phyloP scores from a whole-genome alignment of 1,140 invertebrate genomes.

The Zaprionus kolodkinae region DNA sequence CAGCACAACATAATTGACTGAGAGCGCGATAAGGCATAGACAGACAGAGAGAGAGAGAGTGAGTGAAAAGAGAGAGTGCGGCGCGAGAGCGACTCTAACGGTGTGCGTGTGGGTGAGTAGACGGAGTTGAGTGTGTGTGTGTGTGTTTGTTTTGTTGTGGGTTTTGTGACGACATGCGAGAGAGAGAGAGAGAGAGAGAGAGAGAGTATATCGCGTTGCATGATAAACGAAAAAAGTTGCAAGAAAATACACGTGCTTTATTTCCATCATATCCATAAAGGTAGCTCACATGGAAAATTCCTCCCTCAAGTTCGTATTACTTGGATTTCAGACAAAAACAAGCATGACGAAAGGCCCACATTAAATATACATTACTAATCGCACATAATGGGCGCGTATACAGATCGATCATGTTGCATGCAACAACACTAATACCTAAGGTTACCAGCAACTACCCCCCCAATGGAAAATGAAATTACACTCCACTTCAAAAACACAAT shows the following conservation, averaged over 20 bases:
- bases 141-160: slow-evolving; percentile 15
- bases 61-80: background rate
- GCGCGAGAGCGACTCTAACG: background rate
- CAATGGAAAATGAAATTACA: slow-evolving; percentile 50
- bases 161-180: slow-evolving; percentile 39
- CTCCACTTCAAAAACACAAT: slow-evolving; percentile 49
- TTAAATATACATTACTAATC: slow-evolving; percentile 63
- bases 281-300: slow-evolving; percentile 13
- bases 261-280: background rate
- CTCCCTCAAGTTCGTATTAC: slow-evolving; percentile 43
- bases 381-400: slow-evolving; percentile 15
- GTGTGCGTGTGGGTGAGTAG: slow-evolving; percentile 31
- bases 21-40: slow-evolving; percentile 30
- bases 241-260: slow-evolving; percentile 13
- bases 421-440: slow-evolving; percentile 34
- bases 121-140: slow-evolving; percentile 3
- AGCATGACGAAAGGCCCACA: slow-evolving; percentile 54
- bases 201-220: slow-evolving; percentile 21
- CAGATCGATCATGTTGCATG: slow-evolving; percentile 79
- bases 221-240: slow-evolving; percentile 13
- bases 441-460: slow-evolving; percentile 53
- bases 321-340: slow-evolving; percentile 26
- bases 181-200: slow-evolving; percentile 7
- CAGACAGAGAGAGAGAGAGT: slow-evolving; percentile 6
- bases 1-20: slow-evolving; percentile 41